Conservation (phyloP, 2,113 vertebrate species). For the Laticauda laticaudata region DNA sequence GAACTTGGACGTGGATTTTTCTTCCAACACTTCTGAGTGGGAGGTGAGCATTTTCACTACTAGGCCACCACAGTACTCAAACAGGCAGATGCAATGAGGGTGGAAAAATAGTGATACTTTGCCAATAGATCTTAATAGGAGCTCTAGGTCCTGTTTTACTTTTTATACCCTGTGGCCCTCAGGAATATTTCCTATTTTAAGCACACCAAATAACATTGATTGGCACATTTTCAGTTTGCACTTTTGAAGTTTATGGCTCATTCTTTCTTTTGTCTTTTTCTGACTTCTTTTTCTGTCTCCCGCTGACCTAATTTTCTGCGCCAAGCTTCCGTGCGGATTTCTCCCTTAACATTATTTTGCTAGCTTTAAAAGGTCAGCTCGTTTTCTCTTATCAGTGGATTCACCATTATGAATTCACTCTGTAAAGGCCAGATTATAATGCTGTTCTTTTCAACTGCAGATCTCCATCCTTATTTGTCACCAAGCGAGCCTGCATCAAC, state of each 20-base stretch:
- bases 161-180: not conserved
- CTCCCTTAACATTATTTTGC: not conserved
- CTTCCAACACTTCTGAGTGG: not conserved
- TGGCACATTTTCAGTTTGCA: not conserved
- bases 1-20: too few species aligned
- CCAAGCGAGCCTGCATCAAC: not conserved
- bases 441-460: not conserved
- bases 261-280: not conserved
- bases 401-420: not conserved
- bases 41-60: not conserved
- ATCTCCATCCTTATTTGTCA: not conserved
- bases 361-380: not conserved
- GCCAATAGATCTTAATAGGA: not conserved
- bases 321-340: not conserved
- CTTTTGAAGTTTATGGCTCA: not conserved
- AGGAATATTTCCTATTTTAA: not conserved
- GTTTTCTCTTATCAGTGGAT: not conserved
- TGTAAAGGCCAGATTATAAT: not conserved
- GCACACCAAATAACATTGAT: not conserved
- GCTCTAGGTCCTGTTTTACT: not conserved
- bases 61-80: not conserved
- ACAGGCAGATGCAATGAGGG: not conserved
- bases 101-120: not conserved
- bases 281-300: not conserved
- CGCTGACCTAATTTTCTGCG: not conserved